Percentiles rank a stretch among this genome's conserved stretches.
Evolutionary conservation across 2,797 vertebrate species (phyloP).

Genomic region (Merluccius polli): DNA sequence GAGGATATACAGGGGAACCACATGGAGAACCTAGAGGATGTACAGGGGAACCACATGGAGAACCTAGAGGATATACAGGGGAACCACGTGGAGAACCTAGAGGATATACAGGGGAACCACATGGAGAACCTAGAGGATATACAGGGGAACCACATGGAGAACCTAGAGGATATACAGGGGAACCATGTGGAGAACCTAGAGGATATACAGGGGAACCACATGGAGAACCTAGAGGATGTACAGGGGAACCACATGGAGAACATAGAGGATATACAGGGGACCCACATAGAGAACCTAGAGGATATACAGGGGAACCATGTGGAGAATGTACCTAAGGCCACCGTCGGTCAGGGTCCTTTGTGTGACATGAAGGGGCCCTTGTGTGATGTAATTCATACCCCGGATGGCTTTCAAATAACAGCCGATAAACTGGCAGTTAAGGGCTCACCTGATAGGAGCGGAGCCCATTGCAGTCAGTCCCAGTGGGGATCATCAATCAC

Average conservation of each 20-base stretch:
- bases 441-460: not conserved
- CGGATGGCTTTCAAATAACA: not conserved
- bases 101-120: not conserved
- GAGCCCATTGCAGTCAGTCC: not conserved
- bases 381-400: not conserved
- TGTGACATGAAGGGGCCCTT: not conserved
- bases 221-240: constrained; percentile 9
- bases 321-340: not conserved
- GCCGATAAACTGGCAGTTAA: not conserved
- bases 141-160: not conserved
- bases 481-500: not conserved
- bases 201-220: not conserved
- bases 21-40: not conserved
- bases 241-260: not conserved
- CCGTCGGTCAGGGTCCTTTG: not conserved
- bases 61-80: not conserved
- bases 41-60: not conserved
- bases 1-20: not conserved
- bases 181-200: constrained; percentile 3
- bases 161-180: not conserved
- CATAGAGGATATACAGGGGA: too few species aligned
- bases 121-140: too few species aligned
- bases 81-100: not conserved
- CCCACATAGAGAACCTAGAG: constrained; percentile 4
- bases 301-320: not conserved